Conservation (phyloP, 2,797 vertebrate genomes). For the Eupleurogrammus muticus region DNA sequence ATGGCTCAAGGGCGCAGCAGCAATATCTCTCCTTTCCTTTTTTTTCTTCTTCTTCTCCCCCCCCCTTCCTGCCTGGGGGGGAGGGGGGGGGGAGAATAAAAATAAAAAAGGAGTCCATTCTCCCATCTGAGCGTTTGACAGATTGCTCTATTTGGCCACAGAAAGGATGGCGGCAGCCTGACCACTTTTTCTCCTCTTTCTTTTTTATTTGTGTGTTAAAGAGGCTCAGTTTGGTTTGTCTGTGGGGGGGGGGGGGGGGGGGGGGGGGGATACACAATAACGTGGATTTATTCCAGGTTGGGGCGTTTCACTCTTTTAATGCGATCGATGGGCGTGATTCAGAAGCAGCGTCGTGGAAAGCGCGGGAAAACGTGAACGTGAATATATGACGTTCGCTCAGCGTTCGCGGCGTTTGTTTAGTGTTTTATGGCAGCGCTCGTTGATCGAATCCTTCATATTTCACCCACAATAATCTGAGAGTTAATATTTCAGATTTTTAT, state of each 20-base stretch:
- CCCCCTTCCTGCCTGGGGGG: no score
- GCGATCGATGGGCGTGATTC: constrained; percentile 58
- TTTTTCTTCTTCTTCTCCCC: constrained; percentile 11
- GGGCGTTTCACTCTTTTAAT: constrained; percentile 43
- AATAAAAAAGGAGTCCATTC: constrained; percentile 24
- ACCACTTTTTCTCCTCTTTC: constrained; percentile 10
- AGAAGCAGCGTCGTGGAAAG: constrained; percentile 53
- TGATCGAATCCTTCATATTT: constrained; percentile 59
- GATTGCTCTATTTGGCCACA: constrained; percentile 71
- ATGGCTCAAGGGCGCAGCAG: constrained; percentile 79
- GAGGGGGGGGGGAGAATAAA: no score
- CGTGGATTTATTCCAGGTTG: constrained; percentile 47
- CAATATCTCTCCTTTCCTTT: constrained; percentile 59
- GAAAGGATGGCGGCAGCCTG: constrained; percentile 45
- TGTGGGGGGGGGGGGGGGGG: no score
- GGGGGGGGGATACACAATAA: constrained; percentile 54
- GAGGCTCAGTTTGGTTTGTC: constrained; percentile 23
- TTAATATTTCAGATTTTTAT: constrained; percentile 36
- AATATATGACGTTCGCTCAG: no score
- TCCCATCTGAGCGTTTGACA: constrained; percentile 53
- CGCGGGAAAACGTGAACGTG: no score
- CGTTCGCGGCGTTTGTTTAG: constrained; percentile 35
- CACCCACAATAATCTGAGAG: constrained; percentile 26
- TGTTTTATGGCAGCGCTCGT: constrained; percentile 61
- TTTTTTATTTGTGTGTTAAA: no score